phyloP scores from a whole-genome alignment of 2,888 invertebrate genomes.

The Campoletis raptor region DNA sequence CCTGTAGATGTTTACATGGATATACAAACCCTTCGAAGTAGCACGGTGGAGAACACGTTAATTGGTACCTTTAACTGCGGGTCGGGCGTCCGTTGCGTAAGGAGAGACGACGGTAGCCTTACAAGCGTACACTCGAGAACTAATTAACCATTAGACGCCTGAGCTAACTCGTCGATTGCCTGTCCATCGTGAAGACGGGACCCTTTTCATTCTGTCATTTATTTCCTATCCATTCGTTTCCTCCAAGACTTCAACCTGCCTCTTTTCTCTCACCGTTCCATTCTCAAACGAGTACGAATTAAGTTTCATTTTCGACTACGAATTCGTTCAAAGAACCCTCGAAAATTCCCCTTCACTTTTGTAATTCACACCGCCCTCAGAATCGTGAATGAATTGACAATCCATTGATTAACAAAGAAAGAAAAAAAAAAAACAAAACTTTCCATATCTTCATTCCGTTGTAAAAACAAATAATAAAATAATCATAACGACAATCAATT shows the following conservation, averaged over 20 bases:
- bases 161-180: slow-evolving; percentile 64
- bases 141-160: slow-evolving; percentile 72
- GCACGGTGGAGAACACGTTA: slow-evolving; percentile 54
- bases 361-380: background rate
- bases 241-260: background rate
- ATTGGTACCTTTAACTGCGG: slow-evolving; percentile 64
- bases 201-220: slow-evolving; percentile 50
- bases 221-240: slow-evolving; percentile 15
- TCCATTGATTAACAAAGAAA: slow-evolving; percentile 8
- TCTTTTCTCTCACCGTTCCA: background rate
- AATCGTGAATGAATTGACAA: slow-evolving; percentile 15
- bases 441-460: background rate
- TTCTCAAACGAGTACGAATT: background rate
- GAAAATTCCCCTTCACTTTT: slow-evolving; percentile 9
- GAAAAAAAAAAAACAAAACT: background rate
- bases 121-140: slow-evolving; percentile 68
- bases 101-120: slow-evolving; percentile 72
- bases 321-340: background rate
- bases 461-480: background rate
- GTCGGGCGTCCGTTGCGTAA: slow-evolving; percentile 66
- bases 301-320: slow-evolving; percentile 5
- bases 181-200: slow-evolving; percentile 33
- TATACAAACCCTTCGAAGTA: slow-evolving; percentile 37
- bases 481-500: background rate
- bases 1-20: slow-evolving; percentile 4